Base-by-base conservation (phyloP, 2,113 vertebrate species). In the Mystacornis crossleyi region DNA sequence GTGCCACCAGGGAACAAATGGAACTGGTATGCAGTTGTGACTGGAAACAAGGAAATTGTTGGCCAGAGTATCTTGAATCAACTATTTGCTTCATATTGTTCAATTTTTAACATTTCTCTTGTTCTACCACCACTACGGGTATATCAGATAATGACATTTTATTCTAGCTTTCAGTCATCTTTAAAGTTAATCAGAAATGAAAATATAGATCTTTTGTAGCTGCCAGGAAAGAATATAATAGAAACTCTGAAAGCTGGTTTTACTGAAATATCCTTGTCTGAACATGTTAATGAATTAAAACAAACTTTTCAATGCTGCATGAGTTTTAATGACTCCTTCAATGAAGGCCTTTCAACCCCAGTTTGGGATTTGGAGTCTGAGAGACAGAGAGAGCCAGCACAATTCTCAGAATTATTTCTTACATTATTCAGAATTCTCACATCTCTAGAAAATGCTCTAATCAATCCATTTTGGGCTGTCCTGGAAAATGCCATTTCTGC, bases 61-160 rank as follows among this genome's bases (percentile, higher is more conserved):
- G 58, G 57, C 25, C 33, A 64, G 65, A 79, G 54, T 85, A 70
- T 93, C 87, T 77, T 91, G 93, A 95, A 93, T 71, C 54, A 90
- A 85, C 43, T 87, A 55, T 88, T 89, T 91, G 31, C 72, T 96
- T 79, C 50, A 90, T 55, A n/a, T 61, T 88, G 33, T 78, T 95
- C 45, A 24, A 73, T 84, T 95, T 93, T 90, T 93, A 95, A 92
- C 24, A 73, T 88, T 87, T 73, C 45, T 79, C 65, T 57, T 85
- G 75, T 86, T 92, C 69, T 91, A 48, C 48, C 43, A 75, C 88
- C 61, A 60, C 48, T 91, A 81, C 31, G 21, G n/a, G 58, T 55
- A 57, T 55, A 85, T 58, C 77, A 85, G 31, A 42, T 60, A 89
- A 87, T 73, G 40, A 28, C 17, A 80, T 86, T 96, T 73, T 60